These are phyloP conservation scores for Papilio dardanus DNA, from an alignment of 1,140 invertebrate genomes.

Conservation along the genomic window DNA sequence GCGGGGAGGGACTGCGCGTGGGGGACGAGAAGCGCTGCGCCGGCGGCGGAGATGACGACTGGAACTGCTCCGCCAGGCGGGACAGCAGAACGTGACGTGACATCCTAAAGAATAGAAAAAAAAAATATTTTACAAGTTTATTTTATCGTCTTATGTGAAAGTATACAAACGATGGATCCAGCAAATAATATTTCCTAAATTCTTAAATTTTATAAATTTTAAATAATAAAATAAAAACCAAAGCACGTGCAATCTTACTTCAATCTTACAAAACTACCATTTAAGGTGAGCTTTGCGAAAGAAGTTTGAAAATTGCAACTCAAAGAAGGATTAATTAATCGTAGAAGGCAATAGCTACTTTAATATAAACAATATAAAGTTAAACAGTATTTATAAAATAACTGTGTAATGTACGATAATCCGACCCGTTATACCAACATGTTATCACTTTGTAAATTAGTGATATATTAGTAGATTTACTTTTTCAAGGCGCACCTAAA, in stretches of 20 bases:
- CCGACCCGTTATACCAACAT: neutral
- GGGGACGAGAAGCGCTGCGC: constrained; percentile 73
- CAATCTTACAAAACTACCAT: too few species aligned
- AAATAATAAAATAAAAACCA: too few species aligned
- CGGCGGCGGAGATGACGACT: constrained; percentile 63
- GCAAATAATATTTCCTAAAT: too few species aligned
- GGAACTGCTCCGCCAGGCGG: constrained; percentile 75
- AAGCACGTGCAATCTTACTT: too few species aligned
- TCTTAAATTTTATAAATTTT: too few species aligned
- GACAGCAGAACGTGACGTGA: constrained; percentile 74
- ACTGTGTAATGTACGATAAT: neutral
- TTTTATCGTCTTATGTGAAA: too few species aligned
- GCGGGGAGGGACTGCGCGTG: constrained; percentile 66
- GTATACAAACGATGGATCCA: too few species aligned
- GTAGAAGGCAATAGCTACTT: too few species aligned
- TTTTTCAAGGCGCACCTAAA: constrained; percentile 4
- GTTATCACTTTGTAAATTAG: neutral
- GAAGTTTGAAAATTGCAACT: too few species aligned
- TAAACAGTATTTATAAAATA: neutral
- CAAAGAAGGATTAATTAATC: too few species aligned
- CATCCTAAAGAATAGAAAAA: constrained; percentile 56
- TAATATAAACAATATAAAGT: too few species aligned
- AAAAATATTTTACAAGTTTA: neutral
- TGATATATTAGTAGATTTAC: neutral
- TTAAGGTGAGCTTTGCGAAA: too few species aligned